Evolutionary conservation across 2,888 invertebrate species (phyloP), one percentile per base, ranked within the genome.

Genomic region (Cephus sareptanus): DNA sequence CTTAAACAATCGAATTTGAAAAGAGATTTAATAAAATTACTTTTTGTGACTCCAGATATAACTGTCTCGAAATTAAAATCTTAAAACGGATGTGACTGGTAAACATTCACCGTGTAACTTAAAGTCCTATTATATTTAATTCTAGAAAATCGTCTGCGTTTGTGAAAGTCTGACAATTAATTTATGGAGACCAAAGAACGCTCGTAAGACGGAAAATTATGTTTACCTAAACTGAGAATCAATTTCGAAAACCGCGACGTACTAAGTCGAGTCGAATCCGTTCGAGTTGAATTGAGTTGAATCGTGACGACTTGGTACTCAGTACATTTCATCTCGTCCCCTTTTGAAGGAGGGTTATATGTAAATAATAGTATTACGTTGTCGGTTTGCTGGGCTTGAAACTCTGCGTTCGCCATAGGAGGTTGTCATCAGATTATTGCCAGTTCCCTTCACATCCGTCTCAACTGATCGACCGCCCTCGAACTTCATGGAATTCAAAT

Each of bases 281-380:
- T 15, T 56, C 23, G 40, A 56, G 40, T 23, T 56, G 23, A 56
- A 56, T 56, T 6, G 23, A 56, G 40, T 56, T 9, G 23, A 9
- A 56, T 23, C 23, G 40, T 23, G 40, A 23, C 23, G 40, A 56
- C 40, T 23, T 56, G 40, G 40, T 56, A 56, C 40, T 56, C 40
- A 23, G 40, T 56, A 23, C 15, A 56, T 56, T 23, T 56, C 40
- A 56, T 56, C 23, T 56, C 40, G 40, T 56, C 80, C 81, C 76
- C 75, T 77, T 31, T 4, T 12, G 11, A 30, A 6, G 37, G 12
- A 34, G 74, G 74, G 75, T 34, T 56, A 87, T 89, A 87, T 89
- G 89, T 87, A 89, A 90, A 90, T 90, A 90, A 90, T 90, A 88
- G 89, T 86, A 87, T 90, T 90, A 90, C 82, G 85, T 84, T 81